phyloP scores from a whole-genome alignment of 92 coral and sea anemone species.

The Muricea muricata region DNA sequence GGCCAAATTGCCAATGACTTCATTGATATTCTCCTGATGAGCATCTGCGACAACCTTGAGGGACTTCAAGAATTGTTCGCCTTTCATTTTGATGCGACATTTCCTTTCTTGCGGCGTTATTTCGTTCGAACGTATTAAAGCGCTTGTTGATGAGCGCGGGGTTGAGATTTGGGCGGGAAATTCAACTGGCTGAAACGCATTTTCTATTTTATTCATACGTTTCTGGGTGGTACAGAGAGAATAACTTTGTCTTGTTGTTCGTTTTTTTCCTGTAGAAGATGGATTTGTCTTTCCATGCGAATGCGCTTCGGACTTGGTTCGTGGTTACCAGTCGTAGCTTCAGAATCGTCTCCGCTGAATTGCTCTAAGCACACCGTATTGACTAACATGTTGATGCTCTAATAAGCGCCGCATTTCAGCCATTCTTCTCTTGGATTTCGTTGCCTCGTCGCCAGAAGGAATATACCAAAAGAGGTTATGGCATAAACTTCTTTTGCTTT shows the following conservation, averaged over 20 bases:
- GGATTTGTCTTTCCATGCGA: neutral
- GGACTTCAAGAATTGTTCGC: too few species aligned
- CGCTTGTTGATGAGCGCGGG: too few species aligned
- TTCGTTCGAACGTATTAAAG: neutral
- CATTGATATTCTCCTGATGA: neutral
- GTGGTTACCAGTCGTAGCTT: too few species aligned
- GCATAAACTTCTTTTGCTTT: slow-evolving; percentile 5
- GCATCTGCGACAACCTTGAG: neutral
- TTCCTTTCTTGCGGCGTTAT: neutral
- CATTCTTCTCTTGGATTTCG: too few species aligned
- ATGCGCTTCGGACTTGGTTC: neutral
- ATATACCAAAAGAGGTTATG: slow-evolving; percentile 1
- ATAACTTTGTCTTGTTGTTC: neutral
- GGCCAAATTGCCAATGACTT: too few species aligned
- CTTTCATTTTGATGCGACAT: neutral
- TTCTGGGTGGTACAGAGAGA: neutral
- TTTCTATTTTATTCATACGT: neutral
- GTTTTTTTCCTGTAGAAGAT: neutral
- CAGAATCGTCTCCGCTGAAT: neutral
- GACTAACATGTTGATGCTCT: too few species aligned
- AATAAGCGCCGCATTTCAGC: too few species aligned
- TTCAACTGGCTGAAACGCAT: neutral
- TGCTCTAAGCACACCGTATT: neutral
- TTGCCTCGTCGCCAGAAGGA: neutral
- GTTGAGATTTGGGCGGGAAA: too few species aligned